phyloP scores from a whole-genome alignment of 2,113 vertebrate genomes.

The Sclerurus mexicanus region DNA sequence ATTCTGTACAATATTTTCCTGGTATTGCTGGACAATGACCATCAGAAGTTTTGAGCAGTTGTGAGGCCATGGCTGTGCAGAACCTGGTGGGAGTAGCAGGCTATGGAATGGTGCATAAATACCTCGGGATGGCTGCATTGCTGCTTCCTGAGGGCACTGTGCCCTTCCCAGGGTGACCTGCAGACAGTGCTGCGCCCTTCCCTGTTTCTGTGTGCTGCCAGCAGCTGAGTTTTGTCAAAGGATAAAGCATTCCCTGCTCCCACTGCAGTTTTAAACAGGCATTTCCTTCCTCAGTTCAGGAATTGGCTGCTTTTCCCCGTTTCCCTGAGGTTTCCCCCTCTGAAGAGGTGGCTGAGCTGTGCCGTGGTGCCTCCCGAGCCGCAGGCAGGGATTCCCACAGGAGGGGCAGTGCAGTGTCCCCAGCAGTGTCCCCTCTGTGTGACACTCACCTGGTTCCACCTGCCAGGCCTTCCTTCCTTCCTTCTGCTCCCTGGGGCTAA shows the following conservation, averaged over 20 bases:
- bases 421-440: conserved; percentile 15
- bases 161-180: background rate
- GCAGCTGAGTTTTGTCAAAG: background rate
- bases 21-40: background rate
- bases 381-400: background rate
- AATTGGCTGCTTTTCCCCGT: background rate
- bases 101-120: background rate
- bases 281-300: background rate
- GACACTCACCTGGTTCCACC: background rate
- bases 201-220: background rate
- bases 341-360: background rate
- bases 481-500: background rate
- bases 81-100: background rate
- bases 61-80: background rate
- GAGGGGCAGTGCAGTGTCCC: background rate
- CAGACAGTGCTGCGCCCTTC: background rate
- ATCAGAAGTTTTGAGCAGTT: background rate
- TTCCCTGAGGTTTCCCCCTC: background rate
- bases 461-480: background rate
- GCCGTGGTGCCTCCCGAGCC: background rate
- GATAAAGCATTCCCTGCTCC: background rate
- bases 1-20: background rate
- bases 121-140: background rate
- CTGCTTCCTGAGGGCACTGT: background rate
- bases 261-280: background rate